Conservation (phyloP, 92 coral and sea anemone species). For the Pocillopora grandis region DNA sequence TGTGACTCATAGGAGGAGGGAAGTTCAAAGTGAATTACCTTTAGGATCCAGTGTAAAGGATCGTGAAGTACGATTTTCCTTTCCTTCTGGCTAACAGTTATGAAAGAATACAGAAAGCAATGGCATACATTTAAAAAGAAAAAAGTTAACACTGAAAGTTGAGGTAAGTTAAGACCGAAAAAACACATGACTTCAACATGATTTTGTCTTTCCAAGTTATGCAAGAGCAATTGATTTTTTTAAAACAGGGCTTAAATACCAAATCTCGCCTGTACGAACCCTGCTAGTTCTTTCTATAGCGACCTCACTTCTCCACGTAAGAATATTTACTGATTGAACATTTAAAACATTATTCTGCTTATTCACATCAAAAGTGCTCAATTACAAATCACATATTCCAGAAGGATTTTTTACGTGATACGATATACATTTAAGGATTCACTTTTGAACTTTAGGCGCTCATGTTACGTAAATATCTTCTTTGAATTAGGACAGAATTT, state of each 20-base stretch:
- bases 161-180: background rate
- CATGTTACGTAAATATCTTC: too few species aligned
- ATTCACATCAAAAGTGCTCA: background rate
- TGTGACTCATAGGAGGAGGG: background rate
- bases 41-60: background rate
- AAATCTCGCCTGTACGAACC: too few species aligned
- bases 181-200: too few species aligned
- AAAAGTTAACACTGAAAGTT: background rate
- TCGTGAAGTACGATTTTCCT: background rate
- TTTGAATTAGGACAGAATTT: too few species aligned
- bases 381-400: background rate
- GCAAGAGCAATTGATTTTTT: too few species aligned
- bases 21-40: background rate
- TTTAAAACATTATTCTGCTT: too few species aligned
- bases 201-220: too few species aligned
- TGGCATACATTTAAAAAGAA: background rate
- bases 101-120: background rate
- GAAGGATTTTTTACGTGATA: background rate
- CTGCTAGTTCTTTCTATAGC: too few species aligned
- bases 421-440: background rate
- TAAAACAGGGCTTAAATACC: too few species aligned
- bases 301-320: too few species aligned
- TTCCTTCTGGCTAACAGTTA: conserved; percentile 6
- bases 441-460: too few species aligned
- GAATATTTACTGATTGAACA: too few species aligned